Evolutionary conservation across 2,113 vertebrate species (phyloP), one percentile per base, ranked within the genome.

Genomic region (Scytalopus superciliaris): DNA sequence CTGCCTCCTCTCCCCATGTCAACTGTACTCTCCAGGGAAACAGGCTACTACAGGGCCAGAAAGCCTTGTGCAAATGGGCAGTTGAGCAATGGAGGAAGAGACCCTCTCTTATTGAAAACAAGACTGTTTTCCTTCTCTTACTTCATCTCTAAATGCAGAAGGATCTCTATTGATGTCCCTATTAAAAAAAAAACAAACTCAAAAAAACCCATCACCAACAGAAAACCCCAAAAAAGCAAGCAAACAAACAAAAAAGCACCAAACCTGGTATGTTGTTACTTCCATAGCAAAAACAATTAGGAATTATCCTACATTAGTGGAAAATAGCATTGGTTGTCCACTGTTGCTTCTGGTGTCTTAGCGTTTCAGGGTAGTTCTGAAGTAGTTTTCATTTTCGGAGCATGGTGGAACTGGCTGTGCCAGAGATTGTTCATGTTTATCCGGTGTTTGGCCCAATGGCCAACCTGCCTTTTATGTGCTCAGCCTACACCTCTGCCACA

Each of bases 31-130:
- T 89, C 90, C 90, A 79, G 92, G 84, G 95, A 96, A 89, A 93
- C 59, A 63, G 44, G 60, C 80, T 93, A 83, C 62, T 91, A 70
- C 5, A 0, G 77, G 94, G 96, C 94, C 96, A 96, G 93, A 92
- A 93, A 92, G 89, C 77, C 90, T 96, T 95, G 87, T 96, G 94
- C 94, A 90, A 97, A 95, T 69, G 91, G 60, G 73, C 66, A 90
- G 68, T 95, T 95, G 90, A 87, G 92, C 89, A 93, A 95, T 0
- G 60, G 82, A 95, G 59, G 84, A 89, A 95, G 69, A 96, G 77
- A 72, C 50, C 90, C 72, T 53, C 63, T 79, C 81, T 93, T 81
- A 42, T 12, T 78, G 87, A 95, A 93, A 97, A 95, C 89, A 96
- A 93, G 89, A 28, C 76, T 87, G 84, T 91, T 96, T 92, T 86